These are phyloP conservation scores for Garrulus glandarius DNA, from an alignment of 2,797 vertebrate species.

Conservation along the genomic window DNA sequence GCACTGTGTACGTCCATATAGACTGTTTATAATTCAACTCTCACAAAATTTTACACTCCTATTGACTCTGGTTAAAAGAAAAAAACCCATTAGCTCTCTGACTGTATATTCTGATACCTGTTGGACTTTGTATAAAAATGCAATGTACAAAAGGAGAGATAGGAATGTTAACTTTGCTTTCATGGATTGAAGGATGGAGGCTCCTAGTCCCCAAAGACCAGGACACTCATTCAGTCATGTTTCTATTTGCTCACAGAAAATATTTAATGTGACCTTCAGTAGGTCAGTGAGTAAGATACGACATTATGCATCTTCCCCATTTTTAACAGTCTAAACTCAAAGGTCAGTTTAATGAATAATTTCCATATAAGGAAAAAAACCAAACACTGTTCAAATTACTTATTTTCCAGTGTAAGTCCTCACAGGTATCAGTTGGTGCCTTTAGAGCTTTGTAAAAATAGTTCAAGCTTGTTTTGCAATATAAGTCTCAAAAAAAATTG, in stretches of 20 bases:
- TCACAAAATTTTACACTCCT: not conserved
- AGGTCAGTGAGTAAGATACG: not conserved
- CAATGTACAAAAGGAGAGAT: accelerated
- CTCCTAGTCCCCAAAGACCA: not conserved
- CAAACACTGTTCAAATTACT: not conserved
- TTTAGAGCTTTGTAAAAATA: conserved; percentile 36
- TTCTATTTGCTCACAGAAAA: not conserved
- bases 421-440: not conserved
- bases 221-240: not conserved
- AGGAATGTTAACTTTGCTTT: not conserved
- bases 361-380: not conserved
- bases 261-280: not conserved
- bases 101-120: not conserved
- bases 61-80: not conserved
- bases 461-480: conserved; percentile 8
- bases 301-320: not conserved
- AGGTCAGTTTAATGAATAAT: not conserved
- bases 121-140: not conserved
- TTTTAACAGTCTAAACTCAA: not conserved
- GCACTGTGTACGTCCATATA: accelerated
- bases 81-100: not conserved
- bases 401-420: not conserved
- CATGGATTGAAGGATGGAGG: not conserved
- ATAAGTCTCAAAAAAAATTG: not conserved
- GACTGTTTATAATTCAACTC: not conserved